Base-by-base conservation (phyloP, 2,888 invertebrate genomes). In the Sesia bembeciformis region DNA sequence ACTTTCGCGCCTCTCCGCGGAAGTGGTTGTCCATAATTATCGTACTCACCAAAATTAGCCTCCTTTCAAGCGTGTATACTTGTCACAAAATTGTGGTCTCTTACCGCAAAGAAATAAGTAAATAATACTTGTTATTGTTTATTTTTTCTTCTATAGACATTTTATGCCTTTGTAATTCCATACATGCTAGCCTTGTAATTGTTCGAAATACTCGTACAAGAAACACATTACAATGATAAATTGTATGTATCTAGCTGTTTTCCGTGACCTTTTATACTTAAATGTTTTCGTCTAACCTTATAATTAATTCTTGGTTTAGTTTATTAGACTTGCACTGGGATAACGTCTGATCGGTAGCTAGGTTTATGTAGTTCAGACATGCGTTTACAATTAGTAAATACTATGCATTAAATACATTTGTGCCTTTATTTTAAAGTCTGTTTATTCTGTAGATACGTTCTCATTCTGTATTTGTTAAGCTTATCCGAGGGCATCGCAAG, bases 401-500 rank as follows among this genome's bases (percentile, higher is more conserved):
- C 23, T 23, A 23, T 23, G 23, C 23, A 23, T 23, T 23, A 23
- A 23, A 23, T 23, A 23, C 23, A 23, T 23, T 23, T 23, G 23
- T 23, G 23, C 23, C 23, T 23, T 23, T 23, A 23, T 23, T 23
- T 23, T 23, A 23, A 23, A 38, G 39, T 50, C 38, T 50, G 50
- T 50, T 7, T 56, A 43, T 66, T 67, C 66, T 67, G 66, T 70
- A 68, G 67, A 68, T 68, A 68, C 67, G 67, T 73, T 62, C 60
- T 60, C 68, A 70, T 70, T 75, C 71, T 72, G 74, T 81, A 78
- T 81, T 81, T 82, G 78, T 81, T 78, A 71, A 70, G 72, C 76
- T 81, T 82, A 84, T 83, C 83, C 68, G 81, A 74, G 74, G 76
- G 74, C 80, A 84, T 84, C 83, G 76, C 72, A 60, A 64, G 66